These are phyloP conservation scores for Actinostola sp. DNA, from an alignment of 92 coral and sea anemone species.

Conservation along the genomic window DNA sequence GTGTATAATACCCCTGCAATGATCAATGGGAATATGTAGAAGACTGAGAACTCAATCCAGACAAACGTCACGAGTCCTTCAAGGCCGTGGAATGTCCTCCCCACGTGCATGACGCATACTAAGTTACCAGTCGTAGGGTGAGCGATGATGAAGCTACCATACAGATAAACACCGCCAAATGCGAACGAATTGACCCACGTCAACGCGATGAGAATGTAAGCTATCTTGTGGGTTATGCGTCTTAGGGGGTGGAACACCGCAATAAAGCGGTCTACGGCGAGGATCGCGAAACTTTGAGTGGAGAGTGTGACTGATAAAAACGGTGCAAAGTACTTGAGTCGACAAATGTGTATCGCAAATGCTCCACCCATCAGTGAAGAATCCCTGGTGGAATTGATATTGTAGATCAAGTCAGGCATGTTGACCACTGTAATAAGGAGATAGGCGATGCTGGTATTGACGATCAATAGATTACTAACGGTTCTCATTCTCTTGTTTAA, in stretches of 20 bases:
- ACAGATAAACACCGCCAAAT: constrained; percentile 35
- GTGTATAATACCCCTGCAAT: constrained; percentile 33
- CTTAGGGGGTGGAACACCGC: constrained; percentile 54
- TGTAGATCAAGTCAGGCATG: constrained; percentile 39
- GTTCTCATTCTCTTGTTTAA: constrained; percentile 53
- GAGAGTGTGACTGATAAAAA: constrained; percentile 31
- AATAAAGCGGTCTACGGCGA: constrained; percentile 52
- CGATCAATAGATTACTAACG: constrained; percentile 46
- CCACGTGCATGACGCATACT: constrained; percentile 19
- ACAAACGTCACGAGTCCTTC: constrained; percentile 16
- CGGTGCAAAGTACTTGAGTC: constrained; percentile 34
- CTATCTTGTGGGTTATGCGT: constrained; percentile 37
- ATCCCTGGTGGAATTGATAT: constrained; percentile 6
- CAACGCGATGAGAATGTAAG: constrained; percentile 26
- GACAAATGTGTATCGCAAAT: constrained; percentile 38
- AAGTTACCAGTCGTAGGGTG: constrained; percentile 8
- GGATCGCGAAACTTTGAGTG: constrained; percentile 38
- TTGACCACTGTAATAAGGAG: constrained; percentile 35
- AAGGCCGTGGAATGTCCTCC: constrained; percentile 6
- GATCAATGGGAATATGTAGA: constrained; percentile 29
- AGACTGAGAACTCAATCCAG: constrained; percentile 33
- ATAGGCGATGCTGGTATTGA: constrained; percentile 49
- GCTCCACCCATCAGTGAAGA: constrained; percentile 29
- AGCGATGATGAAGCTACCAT: background rate
- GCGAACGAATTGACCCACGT: constrained; percentile 34